phyloP scores from a whole-genome alignment of 2,797 vertebrate genomes.

The Sternotherus odoratus region DNA sequence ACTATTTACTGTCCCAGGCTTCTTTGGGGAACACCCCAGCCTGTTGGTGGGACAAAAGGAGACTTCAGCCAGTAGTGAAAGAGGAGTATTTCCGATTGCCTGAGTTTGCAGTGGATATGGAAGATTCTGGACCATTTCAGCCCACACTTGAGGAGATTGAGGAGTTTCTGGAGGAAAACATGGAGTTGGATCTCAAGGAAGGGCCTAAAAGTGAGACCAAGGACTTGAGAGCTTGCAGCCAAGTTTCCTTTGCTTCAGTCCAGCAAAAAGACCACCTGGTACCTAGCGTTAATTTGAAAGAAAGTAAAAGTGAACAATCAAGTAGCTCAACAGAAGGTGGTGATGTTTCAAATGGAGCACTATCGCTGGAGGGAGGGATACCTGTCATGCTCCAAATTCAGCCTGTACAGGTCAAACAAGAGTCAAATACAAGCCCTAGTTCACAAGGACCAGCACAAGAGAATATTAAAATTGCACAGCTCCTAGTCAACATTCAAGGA shows the following conservation, averaged over 20 bases:
- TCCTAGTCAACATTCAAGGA: constrained; percentile 96
- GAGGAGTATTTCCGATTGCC: constrained; percentile 90
- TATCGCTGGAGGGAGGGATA: constrained; percentile 81
- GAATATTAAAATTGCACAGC: constrained; percentile 93
- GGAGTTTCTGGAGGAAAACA: constrained; percentile 98
- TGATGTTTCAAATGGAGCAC: constrained; percentile 71
- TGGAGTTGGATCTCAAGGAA: constrained; percentile 89
- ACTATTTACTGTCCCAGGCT: constrained; percentile 92
- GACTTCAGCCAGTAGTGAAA: constrained; percentile 81
- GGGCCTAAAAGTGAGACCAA: constrained; percentile 80
- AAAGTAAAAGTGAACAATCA: constrained; percentile 78
- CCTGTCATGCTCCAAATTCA: constrained; percentile 93
- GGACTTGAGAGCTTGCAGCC: constrained; percentile 77
- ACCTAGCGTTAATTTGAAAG: constrained; percentile 73
- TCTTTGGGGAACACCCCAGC: constrained; percentile 83
- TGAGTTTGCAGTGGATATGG: constrained; percentile 84
- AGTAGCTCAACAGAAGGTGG: constrained; percentile 68
- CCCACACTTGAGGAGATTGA: constrained; percentile 98
- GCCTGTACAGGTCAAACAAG: constrained; percentile 92
- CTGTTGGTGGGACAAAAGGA: constrained; percentile 87
- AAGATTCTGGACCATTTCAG: constrained; percentile 92
- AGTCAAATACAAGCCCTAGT: constrained; percentile 76
- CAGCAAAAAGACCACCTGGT: constrained; percentile 86
- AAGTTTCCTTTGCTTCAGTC: constrained; percentile 72
- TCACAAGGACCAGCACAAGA: constrained; percentile 81